A percentile compares a stretch with the other conserved stretches of the same genome.
These are phyloP conservation scores for Cynoglossus semilaevis DNA, from an alignment of 2,113 vertebrate species.

Conservation along the genomic window DNA sequence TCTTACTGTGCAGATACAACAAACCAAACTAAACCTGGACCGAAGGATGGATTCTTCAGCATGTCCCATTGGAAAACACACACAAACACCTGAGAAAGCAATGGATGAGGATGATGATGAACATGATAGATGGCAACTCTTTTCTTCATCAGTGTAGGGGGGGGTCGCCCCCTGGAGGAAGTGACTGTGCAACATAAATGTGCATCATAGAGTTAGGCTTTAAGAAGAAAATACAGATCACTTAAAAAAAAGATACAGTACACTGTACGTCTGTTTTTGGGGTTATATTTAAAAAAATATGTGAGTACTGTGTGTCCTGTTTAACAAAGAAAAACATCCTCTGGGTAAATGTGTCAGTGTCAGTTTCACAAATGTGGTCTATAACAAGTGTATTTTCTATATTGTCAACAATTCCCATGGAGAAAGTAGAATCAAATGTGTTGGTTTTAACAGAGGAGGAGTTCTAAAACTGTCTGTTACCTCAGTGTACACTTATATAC, in stretches of 20 bases:
- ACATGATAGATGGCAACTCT: conserved; percentile 2
- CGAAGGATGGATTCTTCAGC: conserved; percentile 26
- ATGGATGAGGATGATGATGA: conserved; percentile 14
- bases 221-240: conserved; percentile 2
- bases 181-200: conserved; percentile 7
- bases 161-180: not conserved
- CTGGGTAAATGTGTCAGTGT: conserved; percentile 34
- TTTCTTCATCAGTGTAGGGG: conserved; percentile 4
- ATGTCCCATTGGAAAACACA: conserved; percentile 27
- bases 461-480: too few relatives aligned
- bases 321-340: conserved; percentile 11
- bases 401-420: conserved; percentile 31
- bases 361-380: conserved; percentile 21
- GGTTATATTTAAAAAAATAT: conserved; percentile 16
- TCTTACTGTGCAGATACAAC: conserved; percentile 13
- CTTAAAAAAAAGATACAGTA: conserved; percentile 19
- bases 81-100: conserved; percentile 47
- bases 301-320: conserved; percentile 27
- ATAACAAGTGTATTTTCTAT: conserved; percentile 12
- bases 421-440: not conserved
- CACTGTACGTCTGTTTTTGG: conserved; percentile 17
- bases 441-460: not conserved
- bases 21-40: conserved; percentile 29
- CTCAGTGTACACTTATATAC: too few relatives aligned
- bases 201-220: conserved; percentile 24